Evolutionary conservation across 92 coral and sea anemone species (phyloP), one percentile per base, ranked within the genome.

Genomic region (Muricea muricata): DNA sequence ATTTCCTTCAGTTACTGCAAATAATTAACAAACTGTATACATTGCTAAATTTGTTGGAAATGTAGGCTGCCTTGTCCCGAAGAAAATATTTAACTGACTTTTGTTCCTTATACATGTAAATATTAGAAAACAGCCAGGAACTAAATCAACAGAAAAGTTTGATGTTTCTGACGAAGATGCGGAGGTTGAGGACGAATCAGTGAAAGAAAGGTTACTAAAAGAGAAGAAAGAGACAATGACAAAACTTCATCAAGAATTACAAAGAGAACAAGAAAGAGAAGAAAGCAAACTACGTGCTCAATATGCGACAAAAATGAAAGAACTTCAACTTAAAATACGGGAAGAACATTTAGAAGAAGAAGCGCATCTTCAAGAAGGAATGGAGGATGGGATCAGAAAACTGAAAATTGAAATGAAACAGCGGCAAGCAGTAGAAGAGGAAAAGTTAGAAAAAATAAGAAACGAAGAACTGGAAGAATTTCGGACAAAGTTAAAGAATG

Each of bases 281-380:
- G 99, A 97, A 73, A 90, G 87, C 3, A 91, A 88, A 48, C 72
- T 97, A 6, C 81, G 90, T 31, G 85, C 86, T 9, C 85, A 90
- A 81, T 97, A 97, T 34, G 98, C 93, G 21, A 65, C 91, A 11
- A 95, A 94, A 54, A 97, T 97, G 98, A 91, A 88, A 65, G 93
- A 95, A 55, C 84, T 97, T 40, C 94, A 95, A 32, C 84, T 89
- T 40, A 92, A 92, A 74, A 95, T 94, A 9, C 87, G 89, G 35
- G 99, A 95, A 63, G 99, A 97, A 35, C 92, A 97, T 2, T 81
- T 97, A 54, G 99, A 97, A 50, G 99, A 97, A 78, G 99, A 97
- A 84, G 98, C 99, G 50, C 93, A 89, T 94, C 89, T 97, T 5
- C 94, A 92, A 41, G 98, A 97, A 61, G 99, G 99, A 30, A 94